Conservation (phyloP, 2,888 invertebrate species). For the Drosophila prolongata region DNA sequence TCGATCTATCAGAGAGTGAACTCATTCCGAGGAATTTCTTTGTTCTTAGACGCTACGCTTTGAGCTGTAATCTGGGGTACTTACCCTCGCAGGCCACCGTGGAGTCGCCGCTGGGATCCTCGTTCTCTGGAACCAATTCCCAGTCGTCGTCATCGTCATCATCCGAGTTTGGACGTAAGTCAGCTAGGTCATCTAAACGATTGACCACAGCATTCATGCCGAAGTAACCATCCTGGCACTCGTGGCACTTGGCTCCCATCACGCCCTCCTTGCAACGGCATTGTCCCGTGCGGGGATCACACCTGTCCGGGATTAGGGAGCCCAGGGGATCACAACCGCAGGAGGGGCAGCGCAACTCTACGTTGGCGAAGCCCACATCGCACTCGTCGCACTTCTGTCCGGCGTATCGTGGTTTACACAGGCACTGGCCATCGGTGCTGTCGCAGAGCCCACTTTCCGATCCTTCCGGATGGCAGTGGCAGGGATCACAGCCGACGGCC, state of each 20-base stretch:
- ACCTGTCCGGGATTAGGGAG: conserved; percentile 86
- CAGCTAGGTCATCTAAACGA: conserved; percentile 63
- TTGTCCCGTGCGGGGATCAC: conserved; percentile 91
- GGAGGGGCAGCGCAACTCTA: conserved; percentile 91
- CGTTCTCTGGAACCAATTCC: conserved; percentile 52
- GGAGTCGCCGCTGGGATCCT: conserved; percentile 21
- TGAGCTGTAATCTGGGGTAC: conserved; percentile 46
- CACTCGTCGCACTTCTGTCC: conserved; percentile 90
- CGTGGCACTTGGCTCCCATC: conserved; percentile 90
- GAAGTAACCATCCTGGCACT: conserved; percentile 89
- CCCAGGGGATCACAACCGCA: conserved; percentile 92
- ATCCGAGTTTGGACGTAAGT: conserved; percentile 52
- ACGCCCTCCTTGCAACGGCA: conserved; percentile 92
- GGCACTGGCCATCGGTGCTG: conserved; percentile 90
- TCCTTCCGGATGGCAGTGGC: conserved; percentile 91
- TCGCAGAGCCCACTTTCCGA: conserved; percentile 90
- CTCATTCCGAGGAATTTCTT: conserved; percentile 32
- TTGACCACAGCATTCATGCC: conserved; percentile 85
- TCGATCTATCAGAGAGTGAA: conserved; percentile 18
- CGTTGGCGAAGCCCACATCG: conserved; percentile 88
- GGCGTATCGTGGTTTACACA: conserved; percentile 89
- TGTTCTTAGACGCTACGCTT: conserved; percentile 25
- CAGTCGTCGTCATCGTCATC: conserved; percentile 58
- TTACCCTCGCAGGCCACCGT: conserved; percentile 81
- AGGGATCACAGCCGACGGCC: conserved; percentile 88